A percentile compares a stretch with the other conserved stretches of the same genome.
Conservation (phyloP, 1,140 invertebrate species). For the Chrysoperla carnea region DNA sequence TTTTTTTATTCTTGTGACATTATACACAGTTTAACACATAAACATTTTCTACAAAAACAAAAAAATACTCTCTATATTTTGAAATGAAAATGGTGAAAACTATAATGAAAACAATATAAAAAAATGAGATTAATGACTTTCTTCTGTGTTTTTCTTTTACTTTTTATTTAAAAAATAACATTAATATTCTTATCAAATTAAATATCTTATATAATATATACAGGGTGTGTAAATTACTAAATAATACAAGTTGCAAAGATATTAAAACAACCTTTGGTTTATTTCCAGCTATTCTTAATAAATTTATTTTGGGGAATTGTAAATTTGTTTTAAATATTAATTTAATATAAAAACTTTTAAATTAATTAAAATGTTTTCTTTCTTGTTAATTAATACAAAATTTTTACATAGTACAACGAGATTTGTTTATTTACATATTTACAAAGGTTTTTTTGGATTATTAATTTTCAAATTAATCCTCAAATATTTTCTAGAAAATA, state of each 20-base stretch:
- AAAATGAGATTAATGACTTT: neutral
- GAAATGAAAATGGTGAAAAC: neutral
- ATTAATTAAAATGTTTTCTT: too few relatives aligned
- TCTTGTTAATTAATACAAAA: constrained; percentile 15
- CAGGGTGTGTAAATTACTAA: neutral
- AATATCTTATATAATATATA: neutral
- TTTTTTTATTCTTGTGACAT: constrained; percentile 1
- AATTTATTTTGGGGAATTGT: constrained; percentile 7
- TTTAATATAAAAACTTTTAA: too few relatives aligned
- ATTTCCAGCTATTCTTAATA: constrained; percentile 29
- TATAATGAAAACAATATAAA: neutral
- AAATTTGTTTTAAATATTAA: constrained; percentile 5
- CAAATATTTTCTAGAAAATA: too few relatives aligned
- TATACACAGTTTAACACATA: constrained; percentile 1
- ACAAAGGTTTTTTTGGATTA: too few relatives aligned
- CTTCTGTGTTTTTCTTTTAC: neutral
- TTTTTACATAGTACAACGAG: too few relatives aligned
- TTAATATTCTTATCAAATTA: neutral
- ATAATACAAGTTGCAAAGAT: constrained; percentile 16
- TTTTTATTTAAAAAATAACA: neutral
- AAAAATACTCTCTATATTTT: too few relatives aligned
- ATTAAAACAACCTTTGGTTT: constrained; percentile 31
- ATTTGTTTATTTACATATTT: too few relatives aligned
- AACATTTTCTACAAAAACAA: neutral
- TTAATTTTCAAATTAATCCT: too few relatives aligned